These are phyloP conservation scores for Motacilla tschutschensis DNA, from an alignment of 2,113 vertebrate genomes.

Conservation along the genomic window DNA sequence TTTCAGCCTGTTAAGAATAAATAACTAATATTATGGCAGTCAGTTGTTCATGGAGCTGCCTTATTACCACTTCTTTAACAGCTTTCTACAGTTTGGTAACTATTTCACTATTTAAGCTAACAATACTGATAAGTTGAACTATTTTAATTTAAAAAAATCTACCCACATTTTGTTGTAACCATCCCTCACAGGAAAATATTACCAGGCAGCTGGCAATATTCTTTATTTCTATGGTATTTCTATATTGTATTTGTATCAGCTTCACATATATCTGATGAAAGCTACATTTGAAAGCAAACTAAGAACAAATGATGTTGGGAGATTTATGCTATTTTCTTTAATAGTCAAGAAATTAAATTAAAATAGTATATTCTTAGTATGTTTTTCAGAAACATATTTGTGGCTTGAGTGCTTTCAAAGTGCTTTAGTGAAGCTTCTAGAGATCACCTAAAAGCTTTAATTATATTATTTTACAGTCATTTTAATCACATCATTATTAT, in stretches of 20 bases:
- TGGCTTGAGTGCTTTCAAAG: background rate
- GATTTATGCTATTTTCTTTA: background rate
- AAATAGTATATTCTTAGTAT: background rate
- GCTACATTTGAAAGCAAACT: background rate
- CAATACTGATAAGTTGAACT: background rate
- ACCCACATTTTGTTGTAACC: background rate
- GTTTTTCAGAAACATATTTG: background rate
- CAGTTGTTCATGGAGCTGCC: background rate
- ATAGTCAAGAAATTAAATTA: background rate
- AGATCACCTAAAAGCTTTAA: background rate
- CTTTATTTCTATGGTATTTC: background rate
- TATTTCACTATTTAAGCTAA: background rate
- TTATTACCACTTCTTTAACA: background rate
- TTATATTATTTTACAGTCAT: background rate
- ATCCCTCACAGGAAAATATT: background rate
- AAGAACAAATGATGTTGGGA: background rate
- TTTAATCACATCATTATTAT: slow-evolving; percentile 42
- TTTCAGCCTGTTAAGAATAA: background rate
- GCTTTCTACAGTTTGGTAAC: background rate
- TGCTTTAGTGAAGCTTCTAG: background rate
- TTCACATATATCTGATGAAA: background rate
- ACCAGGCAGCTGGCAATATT: background rate
- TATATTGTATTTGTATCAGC: background rate
- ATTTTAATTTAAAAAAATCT: background rate
- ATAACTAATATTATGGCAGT: background rate